Evolutionary conservation across 35 echinoderm and acorn worm genomes (phyloP), one percentile per base, ranked within the genome.

Genomic region (Ptychodera flava): DNA sequence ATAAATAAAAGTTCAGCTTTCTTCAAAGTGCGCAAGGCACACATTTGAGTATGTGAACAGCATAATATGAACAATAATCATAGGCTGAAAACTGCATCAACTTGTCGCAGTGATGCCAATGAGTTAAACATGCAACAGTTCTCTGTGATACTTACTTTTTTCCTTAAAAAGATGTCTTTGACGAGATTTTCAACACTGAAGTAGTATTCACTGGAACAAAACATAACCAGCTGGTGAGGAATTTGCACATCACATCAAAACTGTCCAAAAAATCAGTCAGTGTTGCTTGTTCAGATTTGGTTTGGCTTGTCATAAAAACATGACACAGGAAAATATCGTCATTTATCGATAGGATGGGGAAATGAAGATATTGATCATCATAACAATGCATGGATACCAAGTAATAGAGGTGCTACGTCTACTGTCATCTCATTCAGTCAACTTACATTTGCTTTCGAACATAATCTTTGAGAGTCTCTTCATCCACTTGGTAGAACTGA

Each of bases 181-280:
- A 98, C 95, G 16, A 98, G 90, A 80, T 98, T 97, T 82, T 94
- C 95, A 28, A 98, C 88, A 80, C 95, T 98, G 88, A 98, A 98
- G 82, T 98, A 98, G 38, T 98, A 98, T 90, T 98, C 95, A 78
- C 92, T 98, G 92, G 0, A 90, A 81, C 85, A 78, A 53, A 76
- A 90, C 45, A n/a, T n/a, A n/a, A n/a, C n/a, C n/a, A n/a, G n/a
- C n/a, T n/a, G n/a, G n/a, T n/a, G n/a, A n/a, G n/a, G n/a, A n/a
- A n/a, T n/a, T n/a, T n/a, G n/a, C n/a, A n/a, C n/a, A n/a, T n/a
- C n/a, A n/a, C n/a, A n/a, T n/a, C n/a, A n/a, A n/a, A n/a, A n/a
- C n/a, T n/a, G n/a, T n/a, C n/a, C n/a, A n/a, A n/a, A n/a, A n/a
- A n/a, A n/a, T n/a, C n/a, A n/a, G n/a, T n/a, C n/a, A 64, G 45